phyloP scores from a whole-genome alignment of 2,888 invertebrate genomes.

The Synanthedon andrenaeformis region DNA sequence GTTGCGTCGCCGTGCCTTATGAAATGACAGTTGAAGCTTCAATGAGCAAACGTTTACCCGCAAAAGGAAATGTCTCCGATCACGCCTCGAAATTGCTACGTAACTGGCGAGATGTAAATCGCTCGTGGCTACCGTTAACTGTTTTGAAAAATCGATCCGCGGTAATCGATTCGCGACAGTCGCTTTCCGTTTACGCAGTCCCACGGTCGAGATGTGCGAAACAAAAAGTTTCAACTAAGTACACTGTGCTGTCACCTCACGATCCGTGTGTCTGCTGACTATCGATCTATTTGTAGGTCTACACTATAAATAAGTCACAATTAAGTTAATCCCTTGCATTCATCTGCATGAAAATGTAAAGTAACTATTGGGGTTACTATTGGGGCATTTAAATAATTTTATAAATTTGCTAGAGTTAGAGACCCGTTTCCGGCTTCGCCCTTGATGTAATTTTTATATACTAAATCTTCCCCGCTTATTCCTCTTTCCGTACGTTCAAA shows the following conservation, averaged over 20 bases:
- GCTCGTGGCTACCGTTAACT: conserved; percentile 57
- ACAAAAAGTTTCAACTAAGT: conserved; percentile 4
- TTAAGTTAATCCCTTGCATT: too few relatives aligned
- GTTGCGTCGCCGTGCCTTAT: conserved; percentile 57
- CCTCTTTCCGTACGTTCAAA: too few relatives aligned
- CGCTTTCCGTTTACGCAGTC: conserved; percentile 59
- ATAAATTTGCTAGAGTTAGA: too few relatives aligned
- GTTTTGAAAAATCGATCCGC: conserved; percentile 64
- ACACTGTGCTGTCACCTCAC: conserved; percentile 7
- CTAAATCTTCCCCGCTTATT: too few relatives aligned
- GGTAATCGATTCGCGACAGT: conserved; percentile 60
- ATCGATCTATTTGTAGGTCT: conserved; percentile 21
- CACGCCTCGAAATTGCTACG: conserved; percentile 63
- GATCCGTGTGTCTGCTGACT: conserved; percentile 22
- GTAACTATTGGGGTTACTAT: too few relatives aligned
- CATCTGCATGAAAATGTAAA: too few relatives aligned
- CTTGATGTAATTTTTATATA: too few relatives aligned
- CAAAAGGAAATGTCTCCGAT: conserved; percentile 63
- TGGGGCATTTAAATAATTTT: too few relatives aligned
- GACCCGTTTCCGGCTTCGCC: too few relatives aligned
- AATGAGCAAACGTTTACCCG: conserved; percentile 57
- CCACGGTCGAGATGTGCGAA: conserved; percentile 43
- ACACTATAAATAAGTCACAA: too few relatives aligned
- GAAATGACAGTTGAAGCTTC: conserved; percentile 64
- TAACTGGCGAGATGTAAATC: conserved; percentile 64